phyloP scores from a whole-genome alignment of 1,140 invertebrate species.

The Aphaenogaster floridana region DNA sequence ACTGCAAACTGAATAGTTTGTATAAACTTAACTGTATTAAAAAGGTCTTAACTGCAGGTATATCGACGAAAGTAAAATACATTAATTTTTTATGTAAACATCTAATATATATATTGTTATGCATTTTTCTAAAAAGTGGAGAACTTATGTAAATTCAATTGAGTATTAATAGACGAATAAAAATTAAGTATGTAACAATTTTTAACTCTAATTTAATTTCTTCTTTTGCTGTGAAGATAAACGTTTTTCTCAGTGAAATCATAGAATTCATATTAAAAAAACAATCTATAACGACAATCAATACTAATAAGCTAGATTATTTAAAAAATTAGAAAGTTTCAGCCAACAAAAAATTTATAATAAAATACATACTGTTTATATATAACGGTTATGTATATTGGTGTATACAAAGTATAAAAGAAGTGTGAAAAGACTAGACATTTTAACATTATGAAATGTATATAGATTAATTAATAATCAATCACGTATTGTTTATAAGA shows the following conservation, averaged over 20 bases:
- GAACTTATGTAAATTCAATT: slow-evolving; percentile 8
- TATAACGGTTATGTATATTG: slow-evolving; percentile 53
- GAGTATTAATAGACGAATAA: slow-evolving; percentile 6
- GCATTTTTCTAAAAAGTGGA: neutral
- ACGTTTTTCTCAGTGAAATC: neutral
- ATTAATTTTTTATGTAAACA: slow-evolving; percentile 19
- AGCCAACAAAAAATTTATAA: slow-evolving; percentile 27
- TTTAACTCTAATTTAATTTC: neutral
- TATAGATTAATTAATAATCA: slow-evolving; percentile 61
- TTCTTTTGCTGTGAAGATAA: neutral
- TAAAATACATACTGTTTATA: slow-evolving; percentile 15
- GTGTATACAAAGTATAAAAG: slow-evolving; percentile 64
- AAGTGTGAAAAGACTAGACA: slow-evolving; percentile 74
- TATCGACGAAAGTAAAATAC: slow-evolving; percentile 5
- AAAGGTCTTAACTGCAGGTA: slow-evolving; percentile 26
- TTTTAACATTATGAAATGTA: slow-evolving; percentile 63
- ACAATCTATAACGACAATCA: neutral
- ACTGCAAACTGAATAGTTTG: slow-evolving; percentile 25
- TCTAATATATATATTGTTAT: neutral
- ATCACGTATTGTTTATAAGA: slow-evolving; percentile 29
- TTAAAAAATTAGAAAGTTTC: slow-evolving; percentile 25
- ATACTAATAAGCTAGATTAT: slow-evolving; percentile 20
- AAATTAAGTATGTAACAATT: slow-evolving; percentile 45
- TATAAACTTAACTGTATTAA: slow-evolving; percentile 8
- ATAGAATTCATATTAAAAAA: neutral